Evolutionary conservation across 2,113 vertebrate species (phyloP).

Genomic region (Dipodomys ordii): DNA sequence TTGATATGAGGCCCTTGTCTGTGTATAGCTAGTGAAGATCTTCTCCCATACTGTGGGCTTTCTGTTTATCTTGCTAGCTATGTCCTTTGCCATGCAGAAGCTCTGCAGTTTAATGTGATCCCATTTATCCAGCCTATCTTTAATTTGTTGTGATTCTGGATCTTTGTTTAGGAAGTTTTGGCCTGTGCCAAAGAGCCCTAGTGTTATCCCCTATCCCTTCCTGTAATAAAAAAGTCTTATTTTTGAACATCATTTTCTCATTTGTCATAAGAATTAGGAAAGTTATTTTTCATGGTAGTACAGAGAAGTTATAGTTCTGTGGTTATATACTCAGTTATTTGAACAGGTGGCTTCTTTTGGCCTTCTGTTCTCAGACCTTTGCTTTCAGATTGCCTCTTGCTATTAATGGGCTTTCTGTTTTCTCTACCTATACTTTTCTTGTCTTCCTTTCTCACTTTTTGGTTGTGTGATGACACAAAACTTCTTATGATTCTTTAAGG

Average conservation of each 20-base stretch:
- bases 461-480: conserved; percentile 11
- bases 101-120: too few species aligned
- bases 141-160: too few species aligned
- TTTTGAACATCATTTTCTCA: conserved; percentile 36
- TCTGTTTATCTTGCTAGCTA: too few species aligned
- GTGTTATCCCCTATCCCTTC: too few species aligned
- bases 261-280: conserved; percentile 54
- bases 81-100: too few species aligned
- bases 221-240: not conserved
- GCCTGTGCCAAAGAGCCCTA: too few species aligned
- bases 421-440: not conserved
- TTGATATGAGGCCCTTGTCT: too few species aligned
- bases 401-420: not conserved
- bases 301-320: too few species aligned
- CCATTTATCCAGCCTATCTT: too few species aligned
- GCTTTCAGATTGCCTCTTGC: conserved; percentile 3
- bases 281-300: conserved; percentile 54
- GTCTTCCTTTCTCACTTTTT: not conserved
- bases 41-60: too few species aligned
- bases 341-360: not conserved
- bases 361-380: conserved; percentile 19
- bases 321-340: conserved; percentile 35
- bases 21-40: too few species aligned
- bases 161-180: too few species aligned
- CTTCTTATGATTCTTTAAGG: conserved; percentile 1